Conservation (phyloP, 1,140 invertebrate species). For the Drosophila kurseongensis region DNA sequence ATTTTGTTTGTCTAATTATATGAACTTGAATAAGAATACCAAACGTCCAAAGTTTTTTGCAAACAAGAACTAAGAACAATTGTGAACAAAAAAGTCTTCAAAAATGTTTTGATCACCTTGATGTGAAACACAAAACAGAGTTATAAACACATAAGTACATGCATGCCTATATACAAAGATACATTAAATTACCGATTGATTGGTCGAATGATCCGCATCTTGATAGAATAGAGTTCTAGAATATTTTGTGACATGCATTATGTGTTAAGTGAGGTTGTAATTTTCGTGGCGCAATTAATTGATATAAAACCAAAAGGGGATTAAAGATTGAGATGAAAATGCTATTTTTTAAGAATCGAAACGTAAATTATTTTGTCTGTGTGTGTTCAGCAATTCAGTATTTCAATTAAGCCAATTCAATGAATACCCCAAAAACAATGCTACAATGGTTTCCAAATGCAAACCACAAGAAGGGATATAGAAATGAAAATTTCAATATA, state of each 20-base stretch:
- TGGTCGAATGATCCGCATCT: slow-evolving; percentile 15
- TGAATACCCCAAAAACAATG: slow-evolving; percentile 34
- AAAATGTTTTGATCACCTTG: slow-evolving; percentile 44
- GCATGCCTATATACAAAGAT: slow-evolving; percentile 31
- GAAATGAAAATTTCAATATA: slow-evolving; percentile 23
- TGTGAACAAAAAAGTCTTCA: slow-evolving; percentile 81
- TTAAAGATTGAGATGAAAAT: slow-evolving; percentile 2
- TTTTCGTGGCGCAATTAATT: slow-evolving; percentile 59
- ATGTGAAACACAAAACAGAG: slow-evolving; percentile 42
- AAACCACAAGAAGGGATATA: slow-evolving; percentile 36
- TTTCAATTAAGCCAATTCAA: slow-evolving; percentile 76
- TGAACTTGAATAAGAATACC: slow-evolving; percentile 65
- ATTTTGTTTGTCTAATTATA: slow-evolving; percentile 66
- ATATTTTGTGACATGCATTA: slow-evolving; percentile 49
- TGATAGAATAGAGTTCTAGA: slow-evolving; percentile 2
- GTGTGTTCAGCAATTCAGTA: slow-evolving; percentile 80
- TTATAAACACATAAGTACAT: slow-evolving; percentile 39
- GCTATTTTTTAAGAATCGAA: slow-evolving; percentile 44
- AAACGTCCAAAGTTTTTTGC: slow-evolving; percentile 77
- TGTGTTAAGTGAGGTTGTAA: slow-evolving; percentile 50
- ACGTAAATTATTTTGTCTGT: slow-evolving; percentile 59
- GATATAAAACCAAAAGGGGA: slow-evolving; percentile 15
- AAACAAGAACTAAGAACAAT: slow-evolving; percentile 74
- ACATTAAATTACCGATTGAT: slow-evolving; percentile 17
- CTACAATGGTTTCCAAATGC: slow-evolving; percentile 56